Conservation (phyloP, 1,140 invertebrate species). For the Apis dorsata region DNA sequence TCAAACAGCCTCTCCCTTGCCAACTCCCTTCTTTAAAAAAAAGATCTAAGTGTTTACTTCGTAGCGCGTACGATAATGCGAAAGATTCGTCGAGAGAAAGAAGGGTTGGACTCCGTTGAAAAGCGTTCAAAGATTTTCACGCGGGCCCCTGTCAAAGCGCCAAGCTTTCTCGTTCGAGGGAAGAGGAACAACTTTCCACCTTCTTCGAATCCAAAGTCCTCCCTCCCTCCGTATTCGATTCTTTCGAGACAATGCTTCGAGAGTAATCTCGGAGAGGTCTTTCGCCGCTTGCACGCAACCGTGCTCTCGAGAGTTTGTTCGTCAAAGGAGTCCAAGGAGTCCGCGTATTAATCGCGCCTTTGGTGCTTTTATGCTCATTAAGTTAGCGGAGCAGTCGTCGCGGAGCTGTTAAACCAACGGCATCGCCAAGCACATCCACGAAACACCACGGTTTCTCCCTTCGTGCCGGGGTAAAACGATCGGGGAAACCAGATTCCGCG, state of each 20-base stretch:
- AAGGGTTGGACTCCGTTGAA: too few species aligned
- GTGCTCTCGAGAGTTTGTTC: not conserved
- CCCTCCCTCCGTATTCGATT: too few species aligned
- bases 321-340: conserved; percentile 12
- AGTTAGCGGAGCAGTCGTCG: conserved; percentile 61
- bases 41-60: conserved; percentile 20
- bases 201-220: not conserved
- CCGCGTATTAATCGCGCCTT: conserved; percentile 60
- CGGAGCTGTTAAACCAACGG: conserved; percentile 60
- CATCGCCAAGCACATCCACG: conserved; percentile 61
- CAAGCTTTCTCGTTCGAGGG: not conserved
- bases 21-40: conserved; percentile 8
- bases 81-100: not conserved
- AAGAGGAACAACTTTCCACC: conserved; percentile 3
- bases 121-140: not conserved
- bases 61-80: conserved; percentile 10
- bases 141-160: not conserved
- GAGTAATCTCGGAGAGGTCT: not conserved
- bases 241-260: not conserved
- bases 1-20: conserved; percentile 9
- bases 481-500: conserved; percentile 61
- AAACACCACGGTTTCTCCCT: conserved; percentile 45
- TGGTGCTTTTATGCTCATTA: conserved; percentile 64
- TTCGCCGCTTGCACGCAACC: not conserved
- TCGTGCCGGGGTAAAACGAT: conserved; percentile 61